Base-by-base conservation (phyloP, 2,113 vertebrate species). In the Corvus moneduloides region DNA sequence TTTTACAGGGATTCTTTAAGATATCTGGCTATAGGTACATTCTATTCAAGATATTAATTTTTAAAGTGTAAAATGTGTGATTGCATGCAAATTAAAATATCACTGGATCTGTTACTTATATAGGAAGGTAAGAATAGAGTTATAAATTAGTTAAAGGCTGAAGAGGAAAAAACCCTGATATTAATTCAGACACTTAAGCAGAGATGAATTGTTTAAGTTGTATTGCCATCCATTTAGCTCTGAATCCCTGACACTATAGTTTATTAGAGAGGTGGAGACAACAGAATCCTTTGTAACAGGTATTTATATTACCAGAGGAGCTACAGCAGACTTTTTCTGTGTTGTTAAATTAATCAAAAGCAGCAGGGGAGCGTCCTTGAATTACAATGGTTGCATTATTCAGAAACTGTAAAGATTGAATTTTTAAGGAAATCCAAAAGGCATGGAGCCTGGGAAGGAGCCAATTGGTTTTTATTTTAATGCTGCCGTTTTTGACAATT, bases 271-370 rank as follows among this genome's bases (percentile, higher is more conserved):
- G 39, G 26, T 92, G 41, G 54, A 87, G 78, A 92, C 86, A 96
- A 89, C 54, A 79, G 91, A 71, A 90, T 84, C 90, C 87, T 96
- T 94, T 96, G 93, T 95, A 85, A 63, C 82, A 63, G 0, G 7
- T 72, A 63, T 88, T 95, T 93, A 59, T 92, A 52, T 81, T 92
- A 77, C 68, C 75, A 92, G 79, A 86, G 82, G 82, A 94, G 72
- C 85, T 92, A 61, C 68, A 93, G 90, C 85, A 93, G 94, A 56
- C 33, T 74, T n/a, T 20, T 89, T 91, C 90, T 93, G 43, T 90
- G 71, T 86, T 96, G 90, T 95, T 94, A 91, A 95, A 97, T 93
- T 90, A 96, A 96, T 96, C 96, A 90, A 93, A 96, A 85, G 67
- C 93, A 93, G 87, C 82, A 93, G 90, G 91, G 82, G 51, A 73